A percentile compares a stretch with the other conserved stretches of the same genome.
phyloP scores from a whole-genome alignment of 2,113 vertebrate genomes.

The Ahaetulla prasina region DNA sequence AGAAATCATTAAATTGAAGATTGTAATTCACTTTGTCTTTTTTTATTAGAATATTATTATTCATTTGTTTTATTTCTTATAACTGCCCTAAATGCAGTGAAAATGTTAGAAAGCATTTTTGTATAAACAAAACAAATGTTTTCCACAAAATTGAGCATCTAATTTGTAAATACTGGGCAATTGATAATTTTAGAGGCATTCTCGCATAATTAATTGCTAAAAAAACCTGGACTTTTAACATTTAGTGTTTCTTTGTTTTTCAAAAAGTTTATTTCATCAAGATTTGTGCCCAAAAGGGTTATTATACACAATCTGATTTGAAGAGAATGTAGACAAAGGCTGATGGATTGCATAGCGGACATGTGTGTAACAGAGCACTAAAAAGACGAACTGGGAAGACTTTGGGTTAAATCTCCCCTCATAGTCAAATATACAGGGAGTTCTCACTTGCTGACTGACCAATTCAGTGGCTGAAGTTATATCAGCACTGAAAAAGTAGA shows the following conservation, averaged over 20 bases:
- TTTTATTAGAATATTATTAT: neutral
- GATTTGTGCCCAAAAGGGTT: neutral
- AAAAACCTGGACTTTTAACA: neutral
- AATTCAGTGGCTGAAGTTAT: neutral
- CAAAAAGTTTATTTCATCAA: neutral
- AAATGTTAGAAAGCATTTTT: neutral
- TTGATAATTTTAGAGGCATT: neutral
- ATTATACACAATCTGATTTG: neutral
- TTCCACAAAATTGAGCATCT: neutral
- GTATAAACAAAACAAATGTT: neutral
- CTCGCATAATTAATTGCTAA: neutral
- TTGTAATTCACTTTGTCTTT: neutral
- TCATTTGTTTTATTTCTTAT: neutral
- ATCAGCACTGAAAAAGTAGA: neutral
- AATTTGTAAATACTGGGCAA: neutral
- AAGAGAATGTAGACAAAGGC: neutral
- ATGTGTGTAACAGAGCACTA: neutral
- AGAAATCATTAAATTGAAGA: slow-evolving; percentile 23
- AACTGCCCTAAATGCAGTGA: neutral
- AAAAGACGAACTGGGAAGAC: neutral
- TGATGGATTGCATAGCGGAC: neutral
- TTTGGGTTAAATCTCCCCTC: neutral
- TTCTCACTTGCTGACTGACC: neutral
- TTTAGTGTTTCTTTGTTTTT: neutral
- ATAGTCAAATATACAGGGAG: neutral